Evolutionary conservation across 2,797 vertebrate species (phyloP), one percentile per base, ranked within the genome.

Genomic region (Malacoctenus gilli): DNA sequence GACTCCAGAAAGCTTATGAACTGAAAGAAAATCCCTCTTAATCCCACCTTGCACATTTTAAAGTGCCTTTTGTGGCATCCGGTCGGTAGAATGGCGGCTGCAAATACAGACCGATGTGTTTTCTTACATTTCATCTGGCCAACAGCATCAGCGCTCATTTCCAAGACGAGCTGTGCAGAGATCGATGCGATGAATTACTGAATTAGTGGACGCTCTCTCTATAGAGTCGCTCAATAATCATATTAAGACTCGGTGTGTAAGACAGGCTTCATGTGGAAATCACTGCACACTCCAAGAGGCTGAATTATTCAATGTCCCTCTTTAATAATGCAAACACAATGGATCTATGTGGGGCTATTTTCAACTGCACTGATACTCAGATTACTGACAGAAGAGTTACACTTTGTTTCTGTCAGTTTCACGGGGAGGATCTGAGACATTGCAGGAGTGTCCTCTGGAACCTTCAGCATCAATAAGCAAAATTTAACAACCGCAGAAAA

Each of bases 21-120:
- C 8, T 39, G 55, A 60, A 5, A 61, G 19, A 68, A 43, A 44
- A 65, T 71, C 61, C 55, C 41, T 18, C 40, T 56, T 67, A 54
- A 69, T 73, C 58, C 43, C 43, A 73, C 19, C 38, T 30, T 47
- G 46, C 50, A 56, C 42, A 54, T 52, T 59, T 64, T 19, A 41
- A 72, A 59, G 23, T 43, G 44, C 14, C 37, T 61, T 10, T 43
- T 46, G n/a, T 13, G 19, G 10, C 32, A 62, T 59, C 65, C 53
- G 30, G 59, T 66, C 23, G 41, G 18, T 49, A 32, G 44, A 65
- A 65, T 13, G 30, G 51, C 50, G 36, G 46, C 22, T 15, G 30
- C 51, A 38, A 51, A 73, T 16, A 41, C 22, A 55, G 3, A 41
- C 37, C 62, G 57, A 69, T 72, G 63, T 39, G 47, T 40, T 38